Evolutionary conservation across 2,797 vertebrate species (phyloP).

Genomic region (Takifugu rubripes): DNA sequence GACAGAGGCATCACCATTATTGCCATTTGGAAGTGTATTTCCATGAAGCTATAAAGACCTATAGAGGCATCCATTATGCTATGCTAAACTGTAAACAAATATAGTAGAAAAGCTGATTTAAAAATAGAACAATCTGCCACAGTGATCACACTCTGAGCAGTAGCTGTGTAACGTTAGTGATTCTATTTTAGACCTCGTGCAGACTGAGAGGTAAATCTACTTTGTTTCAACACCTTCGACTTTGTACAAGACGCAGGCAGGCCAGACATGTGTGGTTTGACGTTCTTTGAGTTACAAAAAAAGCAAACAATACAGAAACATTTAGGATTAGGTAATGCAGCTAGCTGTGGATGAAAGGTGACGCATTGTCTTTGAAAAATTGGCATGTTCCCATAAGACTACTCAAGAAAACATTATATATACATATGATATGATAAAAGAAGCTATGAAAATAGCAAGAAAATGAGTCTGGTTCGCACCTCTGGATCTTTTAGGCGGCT

Average conservation of each 20-base stretch:
- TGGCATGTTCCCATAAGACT: no score
- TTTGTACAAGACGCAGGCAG: slow-evolving; percentile 4
- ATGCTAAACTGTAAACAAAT: neutral
- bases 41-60: neutral
- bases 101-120: neutral
- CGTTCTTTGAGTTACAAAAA: slow-evolving; percentile 1
- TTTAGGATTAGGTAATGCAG: no score
- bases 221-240: neutral
- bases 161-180: neutral
- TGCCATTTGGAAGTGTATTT: no score
- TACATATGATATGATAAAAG: neutral
- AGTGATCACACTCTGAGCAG: neutral
- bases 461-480: slow-evolving; percentile 65
- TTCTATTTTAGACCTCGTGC: slow-evolving; percentile 8
- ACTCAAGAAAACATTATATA: no score
- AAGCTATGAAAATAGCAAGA: neutral
- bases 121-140: neutral
- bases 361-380: no score
- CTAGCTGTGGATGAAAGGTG: no score
- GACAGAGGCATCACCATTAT: no score
- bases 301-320: neutral
- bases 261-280: neutral
- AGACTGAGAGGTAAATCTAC: neutral
- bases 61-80: neutral
- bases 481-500: slow-evolving; percentile 91